Evolutionary conservation across 1,140 invertebrate species (phyloP), one percentile per base, ranked within the genome.

Genomic region (Temnothorax curvispinosus): DNA sequence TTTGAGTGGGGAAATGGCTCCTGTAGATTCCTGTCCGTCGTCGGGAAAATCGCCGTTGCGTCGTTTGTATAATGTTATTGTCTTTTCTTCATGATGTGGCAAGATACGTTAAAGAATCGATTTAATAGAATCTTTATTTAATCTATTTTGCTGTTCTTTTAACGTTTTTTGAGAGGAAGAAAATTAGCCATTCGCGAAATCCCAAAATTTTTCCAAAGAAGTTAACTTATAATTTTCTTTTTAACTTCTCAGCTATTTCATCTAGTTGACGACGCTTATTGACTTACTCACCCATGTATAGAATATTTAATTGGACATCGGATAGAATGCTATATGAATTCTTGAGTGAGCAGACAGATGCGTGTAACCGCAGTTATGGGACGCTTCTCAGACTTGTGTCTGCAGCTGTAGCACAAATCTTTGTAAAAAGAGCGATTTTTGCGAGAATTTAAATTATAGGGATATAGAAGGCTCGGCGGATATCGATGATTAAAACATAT

Each of bases 281-380:
- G 15, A 3, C 13, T 60, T 44, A 50, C 54, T 76, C 38, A 76
- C 13, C 5, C 38, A 76, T 76, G 74, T 60, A 76, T 76, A 76
- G 38, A 76, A 76, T 76, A 76, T 76, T 47, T 60, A 58, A 60
- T 38, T 76, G 47, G 56, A 8, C n/a, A 44, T 65, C 62, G 2
- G 35, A 58, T 60, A 47, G 56, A 15, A 18, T n/a, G 41, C 41
- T 18, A 76, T 18, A 76, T 76, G 54, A 76, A 76, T 76, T 76
- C 21, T 32, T 60, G 74, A 76, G 38, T 32, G 41, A 35, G 38
- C 21, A 41, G 15, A 32, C 21, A 62, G 21, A 44, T 6, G 18
- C 38, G 15, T 27, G 47, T 32, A 52, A 58, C 8, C 32, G 18
- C 11, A 60, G 15, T 60, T 50, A 44, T 72, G 32, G 21, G 0